Evolutionary conservation across 2,113 vertebrate genomes (phyloP).

Genomic region (Aramus guarauna): DNA sequence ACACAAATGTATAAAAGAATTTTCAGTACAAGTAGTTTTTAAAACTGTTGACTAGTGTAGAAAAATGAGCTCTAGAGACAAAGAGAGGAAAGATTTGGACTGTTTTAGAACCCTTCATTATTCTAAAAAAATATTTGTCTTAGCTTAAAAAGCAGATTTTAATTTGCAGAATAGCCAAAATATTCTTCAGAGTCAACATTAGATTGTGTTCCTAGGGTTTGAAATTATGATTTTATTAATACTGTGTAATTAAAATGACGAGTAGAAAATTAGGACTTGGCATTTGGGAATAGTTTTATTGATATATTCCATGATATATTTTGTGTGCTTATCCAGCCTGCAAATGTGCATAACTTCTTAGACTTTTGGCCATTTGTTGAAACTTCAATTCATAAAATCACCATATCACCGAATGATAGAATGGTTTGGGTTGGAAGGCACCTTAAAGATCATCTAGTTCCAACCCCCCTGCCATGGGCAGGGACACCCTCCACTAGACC

Average conservation of each 20-base stretch:
- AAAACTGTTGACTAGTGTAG: background rate
- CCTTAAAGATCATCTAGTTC: too few species aligned
- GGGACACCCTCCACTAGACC: too few species aligned
- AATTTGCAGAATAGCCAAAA: background rate
- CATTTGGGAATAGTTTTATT: background rate
- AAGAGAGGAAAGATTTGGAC: background rate
- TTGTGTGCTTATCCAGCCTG: background rate
- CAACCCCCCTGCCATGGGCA: too few species aligned
- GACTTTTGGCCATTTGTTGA: background rate
- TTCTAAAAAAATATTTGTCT: conserved; percentile 22
- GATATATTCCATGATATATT: background rate
- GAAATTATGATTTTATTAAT: conserved; percentile 27
- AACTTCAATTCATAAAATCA: background rate
- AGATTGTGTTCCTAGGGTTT: background rate
- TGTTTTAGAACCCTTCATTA: background rate
- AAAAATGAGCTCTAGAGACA: background rate
- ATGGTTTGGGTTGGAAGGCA: too few species aligned
- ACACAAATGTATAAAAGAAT: background rate
- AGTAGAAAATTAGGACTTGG: background rate
- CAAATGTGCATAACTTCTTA: background rate
- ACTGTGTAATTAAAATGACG: conserved; percentile 14
- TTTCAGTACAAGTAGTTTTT: background rate
- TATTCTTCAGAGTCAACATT: conserved; percentile 1
- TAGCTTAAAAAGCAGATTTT: conserved; percentile 30
- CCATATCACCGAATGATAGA: too few species aligned